phyloP scores from a whole-genome alignment of 2,888 invertebrate species.

The Bimastos eiseni region DNA sequence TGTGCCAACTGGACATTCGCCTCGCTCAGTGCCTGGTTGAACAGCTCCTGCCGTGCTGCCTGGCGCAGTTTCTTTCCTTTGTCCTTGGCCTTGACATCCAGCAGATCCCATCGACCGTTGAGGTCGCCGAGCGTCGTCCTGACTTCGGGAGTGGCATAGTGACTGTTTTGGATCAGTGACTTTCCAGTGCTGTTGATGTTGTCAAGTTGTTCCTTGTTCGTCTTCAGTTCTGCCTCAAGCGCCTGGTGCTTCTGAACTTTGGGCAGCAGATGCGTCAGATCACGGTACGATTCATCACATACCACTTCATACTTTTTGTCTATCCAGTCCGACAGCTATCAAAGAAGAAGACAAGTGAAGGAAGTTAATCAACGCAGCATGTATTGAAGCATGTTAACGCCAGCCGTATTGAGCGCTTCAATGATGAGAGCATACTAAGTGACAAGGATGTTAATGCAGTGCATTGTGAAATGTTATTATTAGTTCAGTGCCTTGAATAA shows the following conservation, averaged over 20 bases:
- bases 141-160: slow-evolving; percentile 72
- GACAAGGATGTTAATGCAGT: no score
- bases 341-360: slow-evolving; percentile 16
- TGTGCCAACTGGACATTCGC: slow-evolving; percentile 81
- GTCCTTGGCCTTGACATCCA: slow-evolving; percentile 69
- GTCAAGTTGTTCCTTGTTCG: slow-evolving; percentile 62
- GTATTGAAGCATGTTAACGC: not conserved
- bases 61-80: slow-evolving; percentile 75
- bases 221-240: slow-evolving; percentile 64
- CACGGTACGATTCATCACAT: slow-evolving; percentile 87
- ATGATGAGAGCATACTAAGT: no score
- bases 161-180: slow-evolving; percentile 49
- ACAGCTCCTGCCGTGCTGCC: slow-evolving; percentile 75
- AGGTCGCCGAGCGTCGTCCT: slow-evolving; percentile 71
- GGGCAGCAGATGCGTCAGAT: slow-evolving; percentile 74
- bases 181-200: slow-evolving; percentile 53
- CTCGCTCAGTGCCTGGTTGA: slow-evolving; percentile 78
- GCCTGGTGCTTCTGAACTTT: slow-evolving; percentile 65
- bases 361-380: not conserved
- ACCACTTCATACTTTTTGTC: slow-evolving; percentile 88
- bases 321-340: slow-evolving; percentile 79
- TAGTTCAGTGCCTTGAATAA: not conserved
- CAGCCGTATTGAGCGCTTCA: not conserved
- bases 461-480: not conserved
- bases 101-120: slow-evolving; percentile 77